Percentiles rank a stretch among this genome's conserved stretches.
Evolutionary conservation across 2,888 invertebrate species (phyloP).

Genomic region (Lithophane semibrunnea): DNA sequence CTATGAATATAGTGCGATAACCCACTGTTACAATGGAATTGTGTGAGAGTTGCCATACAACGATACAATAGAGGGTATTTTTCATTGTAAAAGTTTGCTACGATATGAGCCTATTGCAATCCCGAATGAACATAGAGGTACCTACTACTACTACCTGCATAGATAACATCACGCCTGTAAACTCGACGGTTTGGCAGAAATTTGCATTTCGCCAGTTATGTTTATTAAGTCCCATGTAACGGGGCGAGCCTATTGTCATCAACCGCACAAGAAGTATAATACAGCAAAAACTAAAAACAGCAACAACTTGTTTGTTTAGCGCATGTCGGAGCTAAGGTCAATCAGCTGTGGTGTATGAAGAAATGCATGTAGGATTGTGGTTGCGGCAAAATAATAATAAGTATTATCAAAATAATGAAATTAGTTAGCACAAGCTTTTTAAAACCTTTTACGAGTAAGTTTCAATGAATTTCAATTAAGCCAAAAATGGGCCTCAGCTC

Average conservation of each 20-base stretch:
- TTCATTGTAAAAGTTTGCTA: slow-evolving; percentile 33
- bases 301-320: neutral
- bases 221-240: neutral
- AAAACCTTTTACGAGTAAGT: neutral
- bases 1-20: slow-evolving; percentile 54
- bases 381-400: neutral
- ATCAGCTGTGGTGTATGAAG: neutral
- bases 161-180: no score
- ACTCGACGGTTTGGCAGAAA: neutral
- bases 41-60: slow-evolving; percentile 32
- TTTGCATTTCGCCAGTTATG: neutral
- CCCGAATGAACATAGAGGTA: slow-evolving; percentile 15
- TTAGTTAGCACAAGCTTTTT: neutral
- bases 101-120: slow-evolving; percentile 26
- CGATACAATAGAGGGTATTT: slow-evolving; percentile 50
- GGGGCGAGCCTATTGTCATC: neutral
- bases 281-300: neutral
- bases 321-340: neutral
- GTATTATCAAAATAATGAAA: neutral
- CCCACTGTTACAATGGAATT: slow-evolving; percentile 56
- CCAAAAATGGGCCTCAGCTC: neutral
- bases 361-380: neutral
- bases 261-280: neutral
- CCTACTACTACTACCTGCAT: neutral
- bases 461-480: neutral